A percentile compares a stretch with the other conserved stretches of the same genome.
These are phyloP conservation scores for Sitta carolinensis DNA, from an alignment of 2,797 vertebrate species.

Conservation along the genomic window DNA sequence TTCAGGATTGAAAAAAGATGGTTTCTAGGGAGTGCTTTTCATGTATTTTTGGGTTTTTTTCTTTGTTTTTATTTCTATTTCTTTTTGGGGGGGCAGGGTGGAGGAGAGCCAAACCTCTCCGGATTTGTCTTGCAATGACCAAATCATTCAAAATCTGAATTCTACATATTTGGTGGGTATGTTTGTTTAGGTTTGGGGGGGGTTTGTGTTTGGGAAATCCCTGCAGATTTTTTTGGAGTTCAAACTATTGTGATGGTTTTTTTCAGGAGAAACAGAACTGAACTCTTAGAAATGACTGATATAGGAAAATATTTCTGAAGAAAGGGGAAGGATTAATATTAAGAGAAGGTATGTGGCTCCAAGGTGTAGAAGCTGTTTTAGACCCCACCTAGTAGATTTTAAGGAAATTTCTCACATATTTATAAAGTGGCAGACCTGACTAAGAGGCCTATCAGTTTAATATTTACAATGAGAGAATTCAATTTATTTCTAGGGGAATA, in stretches of 20 bases:
- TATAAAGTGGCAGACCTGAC: neutral
- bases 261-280: neutral
- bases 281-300: neutral
- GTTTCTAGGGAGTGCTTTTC: neutral
- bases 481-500: neutral
- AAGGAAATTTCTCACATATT: neutral
- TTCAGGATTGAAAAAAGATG: neutral
- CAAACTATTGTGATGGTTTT: neutral
- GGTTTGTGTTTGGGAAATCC: neutral
- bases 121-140: neutral
- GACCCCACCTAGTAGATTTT: neutral
- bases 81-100: fast-evolving
- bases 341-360: neutral
- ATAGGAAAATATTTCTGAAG: neutral
- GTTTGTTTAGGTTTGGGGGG: neutral
- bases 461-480: neutral
- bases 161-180: fast-evolving
- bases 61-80: too few species aligned
- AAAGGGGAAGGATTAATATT: neutral
- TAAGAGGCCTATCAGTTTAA: neutral
- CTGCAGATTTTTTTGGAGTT: neutral
- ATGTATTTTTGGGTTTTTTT: fast-evolving
- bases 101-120: neutral
- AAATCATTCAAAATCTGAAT: neutral
- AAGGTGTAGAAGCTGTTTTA: neutral